These are phyloP conservation scores for Ectemnius cavifrons DNA, from an alignment of 2,888 invertebrate species.

Conservation along the genomic window DNA sequence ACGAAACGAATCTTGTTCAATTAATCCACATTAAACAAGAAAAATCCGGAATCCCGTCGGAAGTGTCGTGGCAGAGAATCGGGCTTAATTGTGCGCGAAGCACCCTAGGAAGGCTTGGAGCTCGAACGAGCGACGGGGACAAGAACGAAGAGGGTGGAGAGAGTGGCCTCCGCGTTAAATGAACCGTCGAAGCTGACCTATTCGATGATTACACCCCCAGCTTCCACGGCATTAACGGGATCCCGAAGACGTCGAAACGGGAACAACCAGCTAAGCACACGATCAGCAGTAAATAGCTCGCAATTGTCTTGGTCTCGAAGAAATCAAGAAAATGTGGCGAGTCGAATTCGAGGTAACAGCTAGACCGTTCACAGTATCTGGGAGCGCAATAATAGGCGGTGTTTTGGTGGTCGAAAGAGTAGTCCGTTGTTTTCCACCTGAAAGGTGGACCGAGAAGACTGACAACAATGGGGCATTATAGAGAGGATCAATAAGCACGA, in stretches of 20 bases:
- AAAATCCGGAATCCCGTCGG: constrained; percentile 22
- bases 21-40: background rate
- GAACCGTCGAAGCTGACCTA: constrained; percentile 10
- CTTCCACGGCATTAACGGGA: too few relatives aligned
- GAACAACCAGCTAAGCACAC: too few relatives aligned
- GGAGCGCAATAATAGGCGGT: too few relatives aligned
- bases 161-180: constrained; percentile 20
- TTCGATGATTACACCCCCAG: background rate
- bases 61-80: constrained; percentile 41
- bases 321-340: too few relatives aligned
- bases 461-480: constrained; percentile 10
- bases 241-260: too few relatives aligned
- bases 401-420: too few relatives aligned
- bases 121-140: constrained; percentile 24
- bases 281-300: too few relatives aligned
- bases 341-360: too few relatives aligned
- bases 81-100: constrained; percentile 42
- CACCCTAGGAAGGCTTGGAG: constrained; percentile 17
- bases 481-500: constrained; percentile 11
- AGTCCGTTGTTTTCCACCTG: too few relatives aligned
- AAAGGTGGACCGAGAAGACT: too few relatives aligned
- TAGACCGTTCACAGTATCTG: too few relatives aligned
- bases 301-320: too few relatives aligned
- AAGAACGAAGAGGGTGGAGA: constrained; percentile 31
- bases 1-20: background rate